A percentile compares a stretch with the other conserved stretches of the same genome.
These are phyloP conservation scores for Struthidea cinerea DNA, from an alignment of 2,113 vertebrate species.

Conservation along the genomic window DNA sequence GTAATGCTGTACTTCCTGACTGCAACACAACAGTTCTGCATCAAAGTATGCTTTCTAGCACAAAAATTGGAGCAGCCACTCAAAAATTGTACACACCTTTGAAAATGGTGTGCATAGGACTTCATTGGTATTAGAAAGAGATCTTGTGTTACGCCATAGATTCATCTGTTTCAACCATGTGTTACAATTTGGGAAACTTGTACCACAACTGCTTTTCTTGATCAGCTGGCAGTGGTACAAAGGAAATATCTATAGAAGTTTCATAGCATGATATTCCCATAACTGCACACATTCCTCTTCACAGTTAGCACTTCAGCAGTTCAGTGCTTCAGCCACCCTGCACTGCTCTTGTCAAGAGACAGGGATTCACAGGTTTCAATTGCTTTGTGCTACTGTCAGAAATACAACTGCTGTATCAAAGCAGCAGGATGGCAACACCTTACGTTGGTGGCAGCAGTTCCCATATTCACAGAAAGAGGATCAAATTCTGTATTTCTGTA, in stretches of 20 bases:
- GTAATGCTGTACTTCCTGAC: background rate
- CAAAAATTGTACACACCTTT: background rate
- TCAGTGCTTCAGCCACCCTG: background rate
- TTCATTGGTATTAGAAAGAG: background rate
- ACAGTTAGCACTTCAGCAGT: background rate
- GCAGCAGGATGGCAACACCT: background rate
- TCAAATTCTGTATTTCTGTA: background rate
- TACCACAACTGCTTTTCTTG: background rate
- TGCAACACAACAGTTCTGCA: background rate
- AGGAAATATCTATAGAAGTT: background rate
- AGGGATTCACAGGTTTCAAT: background rate
- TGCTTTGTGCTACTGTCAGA: background rate
- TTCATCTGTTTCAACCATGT: background rate
- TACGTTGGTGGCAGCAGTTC: background rate
- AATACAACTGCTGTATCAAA: background rate
- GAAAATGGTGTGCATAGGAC: fast-evolving
- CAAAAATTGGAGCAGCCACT: background rate
- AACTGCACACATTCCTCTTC: background rate
- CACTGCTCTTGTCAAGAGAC: background rate
- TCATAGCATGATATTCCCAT: background rate
- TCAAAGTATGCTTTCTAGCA: background rate
- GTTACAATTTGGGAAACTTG: background rate
- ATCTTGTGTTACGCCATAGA: background rate
- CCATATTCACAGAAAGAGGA: background rate
- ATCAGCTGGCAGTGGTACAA: background rate